phyloP scores from a whole-genome alignment of 2,888 invertebrate species.

The Plemyria rubiginata region DNA sequence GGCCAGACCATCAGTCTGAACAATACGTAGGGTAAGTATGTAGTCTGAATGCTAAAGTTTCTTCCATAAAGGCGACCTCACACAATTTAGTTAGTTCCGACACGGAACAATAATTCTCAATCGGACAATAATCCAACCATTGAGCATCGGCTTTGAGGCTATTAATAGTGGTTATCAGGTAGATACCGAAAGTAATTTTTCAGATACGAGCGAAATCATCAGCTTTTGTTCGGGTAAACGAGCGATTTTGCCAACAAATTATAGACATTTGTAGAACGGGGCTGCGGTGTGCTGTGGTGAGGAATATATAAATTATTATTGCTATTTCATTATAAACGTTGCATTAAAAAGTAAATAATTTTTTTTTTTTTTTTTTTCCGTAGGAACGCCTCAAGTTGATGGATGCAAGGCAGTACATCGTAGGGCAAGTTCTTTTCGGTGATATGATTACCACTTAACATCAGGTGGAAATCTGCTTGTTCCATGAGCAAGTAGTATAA shows the following conservation, averaged over 20 bases:
- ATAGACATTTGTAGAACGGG: too few species aligned
- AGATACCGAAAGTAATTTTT: constrained; percentile 18
- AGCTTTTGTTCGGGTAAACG: constrained; percentile 20
- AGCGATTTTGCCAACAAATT: not conserved
- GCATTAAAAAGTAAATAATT: too few species aligned
- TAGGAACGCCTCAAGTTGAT: too few species aligned
- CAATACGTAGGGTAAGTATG: constrained; percentile 35
- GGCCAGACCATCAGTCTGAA: constrained; percentile 36
- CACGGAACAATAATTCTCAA: constrained; percentile 42
- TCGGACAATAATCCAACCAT: constrained; percentile 39
- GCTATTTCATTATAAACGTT: too few species aligned
- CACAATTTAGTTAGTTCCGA: constrained; percentile 39
- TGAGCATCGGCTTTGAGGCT: constrained; percentile 25
- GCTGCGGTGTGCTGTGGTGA: too few species aligned
- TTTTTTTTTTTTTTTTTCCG: too few species aligned
- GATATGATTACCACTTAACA: too few species aligned
- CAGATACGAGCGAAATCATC: constrained; percentile 10
- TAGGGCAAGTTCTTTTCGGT: too few species aligned
- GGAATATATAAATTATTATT: too few species aligned
- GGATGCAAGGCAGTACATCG: too few species aligned
- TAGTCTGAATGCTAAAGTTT: constrained; percentile 38
- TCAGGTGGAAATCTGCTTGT: too few species aligned
- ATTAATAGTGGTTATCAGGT: constrained; percentile 24
- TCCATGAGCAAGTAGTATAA: too few species aligned
- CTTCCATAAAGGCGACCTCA: constrained; percentile 28